phyloP scores from a whole-genome alignment of 53 echinoderm and acorn worm species.

The Echinarachnius parma region DNA sequence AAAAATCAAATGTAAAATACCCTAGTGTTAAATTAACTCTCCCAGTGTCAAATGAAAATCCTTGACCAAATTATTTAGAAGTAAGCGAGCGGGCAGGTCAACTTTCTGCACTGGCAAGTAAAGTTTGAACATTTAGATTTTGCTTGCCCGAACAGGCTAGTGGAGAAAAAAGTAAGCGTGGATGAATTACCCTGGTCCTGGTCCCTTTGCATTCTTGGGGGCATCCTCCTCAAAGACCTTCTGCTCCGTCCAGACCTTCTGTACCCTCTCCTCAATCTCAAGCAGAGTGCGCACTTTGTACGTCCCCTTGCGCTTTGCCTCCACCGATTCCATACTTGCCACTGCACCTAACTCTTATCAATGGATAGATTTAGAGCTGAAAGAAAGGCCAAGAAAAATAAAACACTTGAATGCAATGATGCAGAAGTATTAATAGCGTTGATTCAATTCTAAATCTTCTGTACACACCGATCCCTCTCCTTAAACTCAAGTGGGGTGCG shows the following conservation, averaged over 20 bases:
- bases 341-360: background rate
- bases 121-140: too few relatives aligned
- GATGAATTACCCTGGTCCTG: conserved; percentile 69
- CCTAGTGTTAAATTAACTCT: too few relatives aligned
- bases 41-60: too few relatives aligned
- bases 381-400: background rate
- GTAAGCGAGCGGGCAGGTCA: too few relatives aligned
- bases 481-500: conserved; percentile 76
- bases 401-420: background rate
- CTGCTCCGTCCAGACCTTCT: conserved; percentile 74
- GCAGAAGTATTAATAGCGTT: too few relatives aligned
- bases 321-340: conserved; percentile 54
- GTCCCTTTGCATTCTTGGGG: conserved; percentile 66
- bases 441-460: conserved; percentile 83
- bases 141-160: too few relatives aligned
- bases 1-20: too few relatives aligned
- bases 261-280: conserved; percentile 77
- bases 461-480: conserved; percentile 64
- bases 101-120: too few relatives aligned
- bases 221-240: conserved; percentile 98
- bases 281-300: conserved; percentile 77
- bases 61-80: too few relatives aligned
- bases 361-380: background rate
- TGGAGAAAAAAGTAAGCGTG: background rate
- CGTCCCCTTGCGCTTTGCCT: conserved; percentile 80